Percentiles rank a stretch among this genome's conserved stretches.
These are phyloP conservation scores for Vanacampus margaritifer DNA, from an alignment of 2,113 vertebrate species.

Conservation along the genomic window DNA sequence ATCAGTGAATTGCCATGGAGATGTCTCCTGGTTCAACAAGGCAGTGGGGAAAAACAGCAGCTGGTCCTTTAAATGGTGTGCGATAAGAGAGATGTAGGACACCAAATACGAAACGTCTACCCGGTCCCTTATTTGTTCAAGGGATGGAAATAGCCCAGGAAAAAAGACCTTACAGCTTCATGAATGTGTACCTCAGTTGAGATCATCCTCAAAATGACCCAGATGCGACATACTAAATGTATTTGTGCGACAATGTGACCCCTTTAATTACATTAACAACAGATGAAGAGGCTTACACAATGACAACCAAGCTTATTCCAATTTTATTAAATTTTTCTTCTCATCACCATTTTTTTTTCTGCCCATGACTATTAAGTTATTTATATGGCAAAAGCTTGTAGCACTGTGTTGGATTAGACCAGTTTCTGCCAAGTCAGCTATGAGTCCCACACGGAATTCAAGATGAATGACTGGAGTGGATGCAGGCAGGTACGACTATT, in stretches of 20 bases:
- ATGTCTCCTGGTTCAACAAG: slow-evolving; percentile 2
- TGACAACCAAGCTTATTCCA: slow-evolving; percentile 1
- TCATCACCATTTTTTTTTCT: not conserved
- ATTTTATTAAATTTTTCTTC: slow-evolving; percentile 4
- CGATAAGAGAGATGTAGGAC: slow-evolving; percentile 5
- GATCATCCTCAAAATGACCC: not conserved
- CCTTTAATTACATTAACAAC: not conserved
- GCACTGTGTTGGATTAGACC: slow-evolving; percentile 9
- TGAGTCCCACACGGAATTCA: slow-evolving; percentile 1
- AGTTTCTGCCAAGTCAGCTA: slow-evolving; percentile 16
- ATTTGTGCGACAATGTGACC: not conserved
- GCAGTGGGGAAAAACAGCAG: slow-evolving; percentile 8
- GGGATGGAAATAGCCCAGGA: slow-evolving; percentile 6
- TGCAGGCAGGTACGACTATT: slow-evolving; percentile 19
- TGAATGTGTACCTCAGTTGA: not conserved
- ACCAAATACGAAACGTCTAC: not conserved
- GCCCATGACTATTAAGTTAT: slow-evolving; percentile 13
- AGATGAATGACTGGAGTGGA: slow-evolving; percentile 10
- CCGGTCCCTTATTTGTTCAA: not conserved
- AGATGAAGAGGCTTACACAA: not conserved
- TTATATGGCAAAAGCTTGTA: slow-evolving; percentile 7
- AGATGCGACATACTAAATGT: not conserved
- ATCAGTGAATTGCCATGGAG: slow-evolving; percentile 6
- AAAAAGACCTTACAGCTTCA: not conserved
- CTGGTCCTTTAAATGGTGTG: slow-evolving; percentile 13